These are phyloP conservation scores for Hypotaenidia okinawae DNA, from an alignment of 2,797 vertebrate species.

Conservation along the genomic window DNA sequence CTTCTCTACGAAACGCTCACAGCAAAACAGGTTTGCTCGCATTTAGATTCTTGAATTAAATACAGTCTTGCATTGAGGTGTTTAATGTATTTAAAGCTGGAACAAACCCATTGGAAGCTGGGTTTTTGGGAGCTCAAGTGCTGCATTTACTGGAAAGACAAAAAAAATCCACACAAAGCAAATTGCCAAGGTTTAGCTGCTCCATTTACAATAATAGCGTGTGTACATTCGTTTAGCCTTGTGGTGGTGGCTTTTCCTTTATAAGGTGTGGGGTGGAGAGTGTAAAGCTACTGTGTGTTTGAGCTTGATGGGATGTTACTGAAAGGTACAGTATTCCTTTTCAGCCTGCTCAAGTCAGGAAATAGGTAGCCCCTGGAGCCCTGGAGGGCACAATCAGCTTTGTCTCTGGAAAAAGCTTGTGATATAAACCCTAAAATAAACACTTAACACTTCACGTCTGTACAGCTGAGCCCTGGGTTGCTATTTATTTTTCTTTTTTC, in stretches of 20 bases:
- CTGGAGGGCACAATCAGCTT: slow-evolving; percentile 63
- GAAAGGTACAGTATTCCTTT: slow-evolving; percentile 69
- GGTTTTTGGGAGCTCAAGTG: slow-evolving; percentile 62
- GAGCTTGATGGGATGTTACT: slow-evolving; percentile 66
- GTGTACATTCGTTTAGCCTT: slow-evolving; percentile 70
- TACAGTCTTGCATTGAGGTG: slow-evolving; percentile 72
- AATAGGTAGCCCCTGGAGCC: slow-evolving; percentile 42
- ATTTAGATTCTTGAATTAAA: slow-evolving; percentile 75
- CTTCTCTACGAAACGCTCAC: slow-evolving; percentile 65
- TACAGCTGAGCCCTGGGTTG: slow-evolving; percentile 74
- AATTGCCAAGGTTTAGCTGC: slow-evolving; percentile 76
- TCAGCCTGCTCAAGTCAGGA: slow-evolving; percentile 53
- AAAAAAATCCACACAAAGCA: neutral
- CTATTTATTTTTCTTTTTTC: slow-evolving; percentile 58
- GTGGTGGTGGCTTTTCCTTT: slow-evolving; percentile 68
- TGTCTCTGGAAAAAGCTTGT: slow-evolving; percentile 72
- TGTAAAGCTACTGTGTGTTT: slow-evolving; percentile 67
- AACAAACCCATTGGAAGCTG: slow-evolving; percentile 44
- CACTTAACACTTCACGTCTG: slow-evolving; percentile 67
- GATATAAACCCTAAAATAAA: slow-evolving; percentile 79
- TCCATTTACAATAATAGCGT: slow-evolving; percentile 68
- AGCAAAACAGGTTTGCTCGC: slow-evolving; percentile 66
- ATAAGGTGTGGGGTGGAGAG: slow-evolving; percentile 58
- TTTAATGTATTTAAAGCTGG: slow-evolving; percentile 78
- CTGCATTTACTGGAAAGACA: slow-evolving; percentile 68